phyloP scores from a whole-genome alignment of 1,140 invertebrate genomes.

The Trachelipus rathkii region DNA sequence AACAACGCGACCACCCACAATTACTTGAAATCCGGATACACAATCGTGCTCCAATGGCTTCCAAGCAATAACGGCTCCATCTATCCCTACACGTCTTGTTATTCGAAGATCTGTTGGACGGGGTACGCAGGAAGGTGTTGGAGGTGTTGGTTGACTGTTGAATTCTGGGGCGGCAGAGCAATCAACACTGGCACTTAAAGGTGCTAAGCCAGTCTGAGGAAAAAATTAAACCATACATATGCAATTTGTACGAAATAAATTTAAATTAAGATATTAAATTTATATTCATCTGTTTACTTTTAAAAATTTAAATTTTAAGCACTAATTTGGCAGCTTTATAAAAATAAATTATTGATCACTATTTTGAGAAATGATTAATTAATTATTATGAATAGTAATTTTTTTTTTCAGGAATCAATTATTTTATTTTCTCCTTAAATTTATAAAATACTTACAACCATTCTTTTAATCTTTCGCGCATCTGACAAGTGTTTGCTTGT shows the following conservation, averaged over 20 bases:
- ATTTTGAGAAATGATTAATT: no score
- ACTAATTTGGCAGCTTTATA: no score
- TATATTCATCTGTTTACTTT: no score
- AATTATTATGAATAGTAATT: no score
- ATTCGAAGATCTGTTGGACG: slow-evolving; percentile 35
- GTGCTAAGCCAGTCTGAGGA: slow-evolving; percentile 32
- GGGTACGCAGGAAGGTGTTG: slow-evolving; percentile 30
- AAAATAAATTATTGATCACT: no score
- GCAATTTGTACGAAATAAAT: background rate
- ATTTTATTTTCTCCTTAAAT: no score
- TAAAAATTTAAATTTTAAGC: no score
- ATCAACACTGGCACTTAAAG: slow-evolving; percentile 34
- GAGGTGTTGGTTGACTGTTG: slow-evolving; percentile 19
- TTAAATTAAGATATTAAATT: no score
- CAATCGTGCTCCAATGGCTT: slow-evolving; percentile 38
- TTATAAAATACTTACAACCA: slow-evolving; percentile 30
- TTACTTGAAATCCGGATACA: slow-evolving; percentile 40
- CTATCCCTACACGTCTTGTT: slow-evolving; percentile 37
- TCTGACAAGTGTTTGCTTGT: slow-evolving; percentile 31
- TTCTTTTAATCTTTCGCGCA: slow-evolving; percentile 36
- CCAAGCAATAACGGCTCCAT: slow-evolving; percentile 43
- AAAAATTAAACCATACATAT: background rate
- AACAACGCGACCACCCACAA: slow-evolving; percentile 37
- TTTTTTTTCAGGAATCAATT: no score
- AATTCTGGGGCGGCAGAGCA: slow-evolving; percentile 35